These are phyloP conservation scores for Nixonia krombeini DNA, from an alignment of 1,140 invertebrate genomes.

Conservation along the genomic window DNA sequence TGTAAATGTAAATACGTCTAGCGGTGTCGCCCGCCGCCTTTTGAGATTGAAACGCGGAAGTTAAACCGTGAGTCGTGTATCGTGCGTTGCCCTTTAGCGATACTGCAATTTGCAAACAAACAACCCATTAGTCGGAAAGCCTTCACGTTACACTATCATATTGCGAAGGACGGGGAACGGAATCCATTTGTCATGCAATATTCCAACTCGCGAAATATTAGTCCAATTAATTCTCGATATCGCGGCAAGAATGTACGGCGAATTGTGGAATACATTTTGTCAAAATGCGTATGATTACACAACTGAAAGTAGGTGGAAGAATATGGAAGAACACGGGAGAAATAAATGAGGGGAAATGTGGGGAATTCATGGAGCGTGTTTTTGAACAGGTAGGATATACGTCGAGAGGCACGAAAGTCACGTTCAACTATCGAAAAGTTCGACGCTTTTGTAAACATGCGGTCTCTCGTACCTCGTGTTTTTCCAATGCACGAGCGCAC, in stretches of 20 bases:
- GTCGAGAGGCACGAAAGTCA: neutral
- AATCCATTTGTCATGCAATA: no score
- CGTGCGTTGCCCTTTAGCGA: conserved; percentile 63
- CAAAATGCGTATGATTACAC: no score
- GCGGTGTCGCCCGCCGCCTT: conserved; percentile 16
- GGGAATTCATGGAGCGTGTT: conserved; percentile 1
- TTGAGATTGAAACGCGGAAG: conserved; percentile 56
- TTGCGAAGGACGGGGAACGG: no score
- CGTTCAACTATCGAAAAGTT: conserved; percentile 31
- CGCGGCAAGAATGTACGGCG: no score
- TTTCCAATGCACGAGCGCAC: conserved; percentile 37
- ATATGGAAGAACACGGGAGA: no score
- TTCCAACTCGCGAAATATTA: no score
- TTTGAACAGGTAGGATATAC: neutral
- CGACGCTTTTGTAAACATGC: conserved; percentile 21
- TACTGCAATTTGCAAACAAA: conserved; percentile 62
- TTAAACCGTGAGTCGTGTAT: conserved; percentile 61
- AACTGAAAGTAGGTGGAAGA: no score
- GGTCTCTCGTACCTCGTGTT: conserved; percentile 23
- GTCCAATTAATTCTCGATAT: no score
- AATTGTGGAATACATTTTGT: no score
- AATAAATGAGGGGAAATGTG: no score
- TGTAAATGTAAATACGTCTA: conserved; percentile 48
- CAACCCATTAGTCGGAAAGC: conserved; percentile 54
- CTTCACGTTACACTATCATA: conserved; percentile 8